A percentile compares a stretch with the other conserved stretches of the same genome.
phyloP scores from a whole-genome alignment of 1,140 invertebrate genomes.

The Aethina tumida region DNA sequence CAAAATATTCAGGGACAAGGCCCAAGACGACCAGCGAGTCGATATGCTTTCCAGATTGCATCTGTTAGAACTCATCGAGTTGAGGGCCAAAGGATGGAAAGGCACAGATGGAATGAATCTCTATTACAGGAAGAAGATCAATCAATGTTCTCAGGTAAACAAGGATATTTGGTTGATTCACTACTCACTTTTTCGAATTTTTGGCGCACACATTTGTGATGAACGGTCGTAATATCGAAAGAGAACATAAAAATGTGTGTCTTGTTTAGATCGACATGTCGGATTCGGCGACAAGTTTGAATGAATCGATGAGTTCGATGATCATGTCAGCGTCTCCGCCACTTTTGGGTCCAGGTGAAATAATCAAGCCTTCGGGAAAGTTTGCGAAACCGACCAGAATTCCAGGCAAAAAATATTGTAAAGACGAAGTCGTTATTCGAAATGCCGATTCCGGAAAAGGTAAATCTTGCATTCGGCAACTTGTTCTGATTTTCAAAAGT shows the following conservation, averaged over 20 bases:
- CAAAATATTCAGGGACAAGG: conserved; percentile 76
- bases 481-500: conserved; percentile 5
- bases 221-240: too few species aligned
- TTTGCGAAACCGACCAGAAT: conserved; percentile 81
- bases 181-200: too few species aligned
- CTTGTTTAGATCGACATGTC: conserved; percentile 27
- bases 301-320: conserved; percentile 29
- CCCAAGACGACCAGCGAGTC: conserved; percentile 65
- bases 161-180: too few species aligned
- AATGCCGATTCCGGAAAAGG: conserved; percentile 93
- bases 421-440: conserved; percentile 87
- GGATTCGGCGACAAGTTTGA: conserved; percentile 28
- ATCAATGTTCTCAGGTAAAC: conserved; percentile 44
- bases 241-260: too few species aligned
- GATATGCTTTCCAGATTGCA: conserved; percentile 72
- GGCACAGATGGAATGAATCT: conserved; percentile 66
- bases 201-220: too few species aligned
- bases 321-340: conserved; percentile 41
- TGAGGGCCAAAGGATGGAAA: conserved; percentile 78
- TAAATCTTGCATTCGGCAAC: conserved; percentile 36
- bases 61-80: conserved; percentile 79
- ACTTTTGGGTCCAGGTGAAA: conserved; percentile 65
- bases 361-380: conserved; percentile 79
- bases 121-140: conserved; percentile 71
- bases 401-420: conserved; percentile 83